phyloP scores from a whole-genome alignment of 2,113 vertebrate genomes.

The Egretta garzetta region DNA sequence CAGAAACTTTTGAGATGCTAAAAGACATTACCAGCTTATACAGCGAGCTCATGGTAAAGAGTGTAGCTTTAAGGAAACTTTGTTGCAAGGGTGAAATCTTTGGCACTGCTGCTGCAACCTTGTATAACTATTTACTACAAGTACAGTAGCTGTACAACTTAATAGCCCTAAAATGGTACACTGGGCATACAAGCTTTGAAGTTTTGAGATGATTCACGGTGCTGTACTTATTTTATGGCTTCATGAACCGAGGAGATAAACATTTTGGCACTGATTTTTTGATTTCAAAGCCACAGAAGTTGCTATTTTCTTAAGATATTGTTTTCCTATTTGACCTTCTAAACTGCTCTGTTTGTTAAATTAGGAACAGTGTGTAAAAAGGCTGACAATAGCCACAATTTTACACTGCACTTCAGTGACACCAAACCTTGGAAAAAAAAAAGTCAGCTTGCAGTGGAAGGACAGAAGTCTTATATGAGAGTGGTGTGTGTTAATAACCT shows the following conservation, averaged over 20 bases:
- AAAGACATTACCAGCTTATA: rapidly evolving
- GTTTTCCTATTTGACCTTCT: slow-evolving; percentile 51
- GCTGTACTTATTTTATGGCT: slow-evolving; percentile 64
- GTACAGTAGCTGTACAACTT: slow-evolving; percentile 61
- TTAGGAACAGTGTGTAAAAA: slow-evolving; percentile 45
- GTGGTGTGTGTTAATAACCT: not conserved
- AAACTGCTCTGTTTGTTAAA: slow-evolving; percentile 31
- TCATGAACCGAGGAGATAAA: slow-evolving; percentile 67
- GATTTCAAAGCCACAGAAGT: slow-evolving; percentile 38
- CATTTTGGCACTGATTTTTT: slow-evolving; percentile 5
- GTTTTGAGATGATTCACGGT: slow-evolving; percentile 58
- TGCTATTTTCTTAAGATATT: slow-evolving; percentile 52
- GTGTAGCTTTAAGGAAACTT: slow-evolving; percentile 9
- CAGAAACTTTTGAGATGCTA: not conserved
- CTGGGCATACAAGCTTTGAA: slow-evolving; percentile 67
- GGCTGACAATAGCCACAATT: not conserved
- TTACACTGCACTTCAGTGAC: not conserved
- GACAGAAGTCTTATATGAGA: not conserved
- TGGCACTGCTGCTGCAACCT: slow-evolving; percentile 17
- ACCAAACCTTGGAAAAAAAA: not conserved
- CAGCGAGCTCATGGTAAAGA: not conserved
- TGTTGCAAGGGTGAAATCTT: not conserved
- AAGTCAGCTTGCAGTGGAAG: not conserved
- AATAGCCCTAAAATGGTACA: slow-evolving; percentile 65
- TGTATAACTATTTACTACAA: slow-evolving; percentile 70